phyloP scores from a whole-genome alignment of 92 coral and sea anemone genomes.

The Pocillopora grandis region DNA sequence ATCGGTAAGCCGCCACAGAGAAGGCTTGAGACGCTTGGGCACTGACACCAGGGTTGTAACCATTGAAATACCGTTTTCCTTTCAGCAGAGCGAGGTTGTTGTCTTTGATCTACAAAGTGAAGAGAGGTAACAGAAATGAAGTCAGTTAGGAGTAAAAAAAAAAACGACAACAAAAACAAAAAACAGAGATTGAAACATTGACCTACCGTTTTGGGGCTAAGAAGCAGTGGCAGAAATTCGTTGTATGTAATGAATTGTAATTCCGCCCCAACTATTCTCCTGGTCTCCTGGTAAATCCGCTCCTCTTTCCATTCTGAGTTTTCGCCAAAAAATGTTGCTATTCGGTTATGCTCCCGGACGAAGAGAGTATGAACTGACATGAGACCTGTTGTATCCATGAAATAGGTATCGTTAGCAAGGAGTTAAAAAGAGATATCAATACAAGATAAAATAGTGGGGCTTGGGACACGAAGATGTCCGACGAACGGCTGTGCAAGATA shows the following conservation, averaged over 20 bases:
- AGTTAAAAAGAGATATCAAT: background rate
- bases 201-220: slow-evolving; percentile 32
- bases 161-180: no score
- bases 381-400: slow-evolving; percentile 26
- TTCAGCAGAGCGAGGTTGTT: background rate
- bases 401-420: background rate
- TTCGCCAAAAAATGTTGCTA: background rate
- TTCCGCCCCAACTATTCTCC: slow-evolving; percentile 84
- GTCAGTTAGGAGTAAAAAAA: background rate
- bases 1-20: slow-evolving; percentile 53
- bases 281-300: slow-evolving; percentile 73
- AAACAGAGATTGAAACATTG: background rate
- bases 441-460: no score
- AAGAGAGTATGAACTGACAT: slow-evolving; percentile 36
- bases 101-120: background rate
- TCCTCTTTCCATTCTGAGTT: background rate
- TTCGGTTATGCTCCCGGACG: slow-evolving; percentile 20
- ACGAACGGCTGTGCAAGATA: no score
- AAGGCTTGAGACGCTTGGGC: slow-evolving; percentile 39
- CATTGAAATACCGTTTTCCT: slow-evolving; percentile 11
- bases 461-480: no score
- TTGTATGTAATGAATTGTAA: slow-evolving; percentile 80
- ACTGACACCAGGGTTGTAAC: background rate
- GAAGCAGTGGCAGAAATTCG: slow-evolving; percentile 74
- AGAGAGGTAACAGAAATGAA: background rate